phyloP scores from a whole-genome alignment of 2,113 vertebrate species.

The Pelusios castaneus region DNA sequence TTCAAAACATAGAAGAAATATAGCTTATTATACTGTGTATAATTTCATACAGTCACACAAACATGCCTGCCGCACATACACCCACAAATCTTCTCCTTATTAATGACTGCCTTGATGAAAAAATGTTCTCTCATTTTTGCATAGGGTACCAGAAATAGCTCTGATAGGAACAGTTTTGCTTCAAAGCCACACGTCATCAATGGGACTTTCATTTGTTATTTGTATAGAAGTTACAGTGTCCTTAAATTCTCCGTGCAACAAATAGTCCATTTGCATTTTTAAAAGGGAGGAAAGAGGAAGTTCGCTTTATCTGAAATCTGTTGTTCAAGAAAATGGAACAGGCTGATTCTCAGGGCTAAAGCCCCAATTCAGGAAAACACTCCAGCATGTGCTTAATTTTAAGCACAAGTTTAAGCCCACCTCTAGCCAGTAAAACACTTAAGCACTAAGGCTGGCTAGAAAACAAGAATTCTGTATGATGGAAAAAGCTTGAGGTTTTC shows the following conservation, averaged over 20 bases:
- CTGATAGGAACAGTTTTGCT: constrained; percentile 39
- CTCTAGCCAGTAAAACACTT: not conserved
- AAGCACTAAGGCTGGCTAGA: not conserved
- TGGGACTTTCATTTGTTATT: constrained; percentile 12
- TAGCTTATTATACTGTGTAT: not conserved
- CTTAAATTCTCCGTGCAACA: constrained; percentile 7
- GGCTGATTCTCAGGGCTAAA: not conserved
- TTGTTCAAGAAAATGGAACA: not conserved
- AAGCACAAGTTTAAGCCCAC: not conserved
- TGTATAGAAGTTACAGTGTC: not conserved
- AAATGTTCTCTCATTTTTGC: not conserved
- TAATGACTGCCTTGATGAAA: not conserved
- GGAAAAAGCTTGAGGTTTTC: not conserved
- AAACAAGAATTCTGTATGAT: not conserved
- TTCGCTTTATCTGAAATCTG: not conserved
- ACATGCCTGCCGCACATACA: not conserved
- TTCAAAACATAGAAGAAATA: not conserved
- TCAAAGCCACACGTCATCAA: not conserved
- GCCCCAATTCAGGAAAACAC: not conserved
- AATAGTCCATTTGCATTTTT: not conserved
- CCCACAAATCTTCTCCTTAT: not conserved
- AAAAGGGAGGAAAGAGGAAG: not conserved
- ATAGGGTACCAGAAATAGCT: constrained; percentile 36
- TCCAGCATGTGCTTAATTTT: not conserved
- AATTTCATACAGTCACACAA: not conserved